Percentiles rank a stretch among this genome's conserved stretches.
Conservation (phyloP, 2,888 invertebrate species). For the Tenthredo livida region DNA sequence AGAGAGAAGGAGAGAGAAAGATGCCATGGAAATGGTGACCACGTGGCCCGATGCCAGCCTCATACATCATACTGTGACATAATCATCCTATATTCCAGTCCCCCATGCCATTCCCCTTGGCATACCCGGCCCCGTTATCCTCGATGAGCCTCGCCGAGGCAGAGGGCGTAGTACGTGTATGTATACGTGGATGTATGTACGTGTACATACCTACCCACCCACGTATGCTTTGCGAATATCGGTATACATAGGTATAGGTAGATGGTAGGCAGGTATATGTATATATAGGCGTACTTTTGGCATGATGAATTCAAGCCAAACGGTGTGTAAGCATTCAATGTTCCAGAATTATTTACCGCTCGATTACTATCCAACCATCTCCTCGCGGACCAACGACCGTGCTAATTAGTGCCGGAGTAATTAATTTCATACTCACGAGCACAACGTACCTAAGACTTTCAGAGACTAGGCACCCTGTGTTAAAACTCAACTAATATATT, state of each 20-base stretch:
- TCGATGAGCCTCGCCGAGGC: slow-evolving; percentile 58
- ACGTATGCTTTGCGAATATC: slow-evolving; percentile 8
- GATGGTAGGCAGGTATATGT: not conserved
- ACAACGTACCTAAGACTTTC: slow-evolving; percentile 27
- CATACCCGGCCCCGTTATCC: slow-evolving; percentile 61
- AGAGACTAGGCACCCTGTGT: not conserved
- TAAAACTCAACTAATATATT: not conserved
- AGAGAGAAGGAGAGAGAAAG: not conserved
- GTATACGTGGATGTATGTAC: not conserved
- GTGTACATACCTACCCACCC: not conserved
- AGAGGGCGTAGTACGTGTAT: not conserved
- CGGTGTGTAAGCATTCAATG: slow-evolving; percentile 47
- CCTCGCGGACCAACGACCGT: slow-evolving; percentile 42
- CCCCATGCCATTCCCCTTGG: slow-evolving; percentile 54
- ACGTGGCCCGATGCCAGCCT: slow-evolving; percentile 71
- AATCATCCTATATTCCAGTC: slow-evolving; percentile 70
- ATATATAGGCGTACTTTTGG: slow-evolving; percentile 28
- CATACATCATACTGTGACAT: slow-evolving; percentile 72
- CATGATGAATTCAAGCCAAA: slow-evolving; percentile 39
- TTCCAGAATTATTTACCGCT: slow-evolving; percentile 51
- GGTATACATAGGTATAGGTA: not conserved
- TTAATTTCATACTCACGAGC: slow-evolving; percentile 42
- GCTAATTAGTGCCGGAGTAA: slow-evolving; percentile 36
- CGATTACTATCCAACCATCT: slow-evolving; percentile 46
- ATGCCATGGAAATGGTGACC: slow-evolving; percentile 58